These are phyloP conservation scores for Odobenus rosmarus DNA, from an alignment of 2,113 vertebrate species.

Conservation along the genomic window DNA sequence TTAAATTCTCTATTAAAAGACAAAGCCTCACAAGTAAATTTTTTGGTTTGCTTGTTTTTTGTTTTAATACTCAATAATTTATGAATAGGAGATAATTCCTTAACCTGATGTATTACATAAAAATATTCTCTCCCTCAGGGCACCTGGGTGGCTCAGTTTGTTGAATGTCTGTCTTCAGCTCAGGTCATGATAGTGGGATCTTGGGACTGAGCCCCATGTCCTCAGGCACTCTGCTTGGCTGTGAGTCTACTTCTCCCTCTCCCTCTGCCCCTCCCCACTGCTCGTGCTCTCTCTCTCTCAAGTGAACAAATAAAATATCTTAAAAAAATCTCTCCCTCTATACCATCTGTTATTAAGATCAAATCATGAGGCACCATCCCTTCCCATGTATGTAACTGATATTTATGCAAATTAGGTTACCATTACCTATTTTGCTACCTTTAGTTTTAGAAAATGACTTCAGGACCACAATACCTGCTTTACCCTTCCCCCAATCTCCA, in stretches of 20 bases:
- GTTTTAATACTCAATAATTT: neutral
- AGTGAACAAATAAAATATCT: neutral
- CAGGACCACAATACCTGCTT: neutral
- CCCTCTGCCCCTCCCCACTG: neutral
- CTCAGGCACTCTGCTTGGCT: neutral
- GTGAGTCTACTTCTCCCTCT: neutral
- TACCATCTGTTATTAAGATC: neutral
- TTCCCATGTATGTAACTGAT: neutral
- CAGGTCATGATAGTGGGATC: neutral
- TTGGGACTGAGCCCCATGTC: neutral
- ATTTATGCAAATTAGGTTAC: neutral
- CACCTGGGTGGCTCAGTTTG: neutral
- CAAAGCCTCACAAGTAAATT: neutral
- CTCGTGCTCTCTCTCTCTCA: neutral
- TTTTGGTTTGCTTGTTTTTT: neutral
- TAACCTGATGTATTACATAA: neutral
- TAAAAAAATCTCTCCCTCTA: neutral
- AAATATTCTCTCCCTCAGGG: neutral
- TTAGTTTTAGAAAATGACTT: slow-evolving; percentile 14
- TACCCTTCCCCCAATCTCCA: neutral
- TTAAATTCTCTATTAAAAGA: neutral
- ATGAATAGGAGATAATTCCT: neutral
- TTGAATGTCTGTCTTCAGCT: neutral
- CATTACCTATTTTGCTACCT: neutral
- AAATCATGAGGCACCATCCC: neutral